phyloP scores from a whole-genome alignment of 1,140 invertebrate genomes.

The Sesamia nonagrioides region DNA sequence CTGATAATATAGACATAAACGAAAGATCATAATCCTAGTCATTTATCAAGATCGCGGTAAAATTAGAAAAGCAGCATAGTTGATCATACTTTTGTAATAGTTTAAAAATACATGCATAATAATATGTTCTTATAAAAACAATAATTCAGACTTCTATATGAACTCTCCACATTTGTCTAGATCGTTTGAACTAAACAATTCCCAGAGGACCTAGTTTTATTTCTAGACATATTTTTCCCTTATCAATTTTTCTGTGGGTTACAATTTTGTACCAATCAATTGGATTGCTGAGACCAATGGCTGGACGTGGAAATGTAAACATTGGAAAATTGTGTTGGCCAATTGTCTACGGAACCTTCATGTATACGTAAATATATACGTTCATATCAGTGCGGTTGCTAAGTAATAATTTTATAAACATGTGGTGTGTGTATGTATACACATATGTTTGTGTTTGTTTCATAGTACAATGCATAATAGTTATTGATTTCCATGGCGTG shows the following conservation, averaged over 20 bases:
- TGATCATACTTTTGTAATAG: no score
- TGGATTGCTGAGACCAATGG: background rate
- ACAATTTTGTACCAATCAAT: background rate
- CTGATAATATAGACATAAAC: no score
- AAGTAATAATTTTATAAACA: conserved; percentile 45
- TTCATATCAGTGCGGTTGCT: conserved; percentile 46
- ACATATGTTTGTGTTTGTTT: conserved; percentile 42
- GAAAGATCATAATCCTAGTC: no score
- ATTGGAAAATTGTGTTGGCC: background rate
- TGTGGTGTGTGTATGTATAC: conserved; percentile 38
- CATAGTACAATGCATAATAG: conserved; percentile 45
- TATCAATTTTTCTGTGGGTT: background rate
- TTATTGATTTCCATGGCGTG: conserved; percentile 61
- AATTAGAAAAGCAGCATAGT: no score
- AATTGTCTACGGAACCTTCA: conserved; percentile 37
- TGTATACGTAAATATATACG: conserved; percentile 32
- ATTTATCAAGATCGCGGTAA: no score
- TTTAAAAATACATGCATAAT: no score
- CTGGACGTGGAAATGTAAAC: background rate
- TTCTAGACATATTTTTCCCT: background rate
- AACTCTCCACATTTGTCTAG: no score
- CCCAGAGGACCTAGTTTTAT: background rate
- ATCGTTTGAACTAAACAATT: background rate
- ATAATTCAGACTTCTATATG: no score
- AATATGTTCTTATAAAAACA: no score